Evolutionary conservation across 2,888 invertebrate species (phyloP).

Genomic region (Eulithis testata): DNA sequence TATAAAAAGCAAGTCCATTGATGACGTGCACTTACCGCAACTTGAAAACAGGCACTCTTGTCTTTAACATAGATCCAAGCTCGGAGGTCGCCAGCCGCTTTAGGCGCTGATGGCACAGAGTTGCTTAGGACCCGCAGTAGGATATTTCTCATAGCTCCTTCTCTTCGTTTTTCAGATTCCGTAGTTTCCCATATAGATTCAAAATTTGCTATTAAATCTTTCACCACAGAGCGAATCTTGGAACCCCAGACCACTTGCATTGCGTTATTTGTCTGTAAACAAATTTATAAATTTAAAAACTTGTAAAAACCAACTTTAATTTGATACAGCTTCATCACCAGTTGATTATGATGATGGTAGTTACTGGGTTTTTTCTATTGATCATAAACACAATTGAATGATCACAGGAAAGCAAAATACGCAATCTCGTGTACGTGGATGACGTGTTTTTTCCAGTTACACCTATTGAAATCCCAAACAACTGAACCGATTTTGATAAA

Average conservation of each 20-base stretch:
- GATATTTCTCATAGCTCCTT: constrained; percentile 90
- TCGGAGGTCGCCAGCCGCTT: constrained; percentile 91
- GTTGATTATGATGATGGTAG: too few relatives aligned
- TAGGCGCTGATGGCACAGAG: constrained; percentile 83
- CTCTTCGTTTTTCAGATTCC: constrained; percentile 89
- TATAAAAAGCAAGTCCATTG: too few relatives aligned
- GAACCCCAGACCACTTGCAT: constrained; percentile 85
- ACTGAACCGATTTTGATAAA: too few relatives aligned
- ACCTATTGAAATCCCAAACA: too few relatives aligned
- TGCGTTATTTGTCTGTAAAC: constrained; percentile 66
- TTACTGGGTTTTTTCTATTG: too few relatives aligned
- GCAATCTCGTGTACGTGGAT: too few relatives aligned
- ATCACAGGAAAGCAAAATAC: too few relatives aligned
- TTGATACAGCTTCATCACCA: too few relatives aligned
- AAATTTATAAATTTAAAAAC: neutral
- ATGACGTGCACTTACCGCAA: constrained; percentile 80
- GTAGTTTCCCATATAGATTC: constrained; percentile 92
- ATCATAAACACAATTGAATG: too few relatives aligned
- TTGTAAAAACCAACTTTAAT: too few relatives aligned
- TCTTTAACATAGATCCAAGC: constrained; percentile 91
- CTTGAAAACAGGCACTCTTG: constrained; percentile 80
- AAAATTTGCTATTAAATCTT: constrained; percentile 90
- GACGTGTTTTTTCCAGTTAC: too few relatives aligned
- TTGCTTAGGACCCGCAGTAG: constrained; percentile 88
- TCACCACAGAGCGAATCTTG: constrained; percentile 89